phyloP scores from a whole-genome alignment of 2,797 vertebrate species.

The Lepilemur ruficaudatus region DNA sequence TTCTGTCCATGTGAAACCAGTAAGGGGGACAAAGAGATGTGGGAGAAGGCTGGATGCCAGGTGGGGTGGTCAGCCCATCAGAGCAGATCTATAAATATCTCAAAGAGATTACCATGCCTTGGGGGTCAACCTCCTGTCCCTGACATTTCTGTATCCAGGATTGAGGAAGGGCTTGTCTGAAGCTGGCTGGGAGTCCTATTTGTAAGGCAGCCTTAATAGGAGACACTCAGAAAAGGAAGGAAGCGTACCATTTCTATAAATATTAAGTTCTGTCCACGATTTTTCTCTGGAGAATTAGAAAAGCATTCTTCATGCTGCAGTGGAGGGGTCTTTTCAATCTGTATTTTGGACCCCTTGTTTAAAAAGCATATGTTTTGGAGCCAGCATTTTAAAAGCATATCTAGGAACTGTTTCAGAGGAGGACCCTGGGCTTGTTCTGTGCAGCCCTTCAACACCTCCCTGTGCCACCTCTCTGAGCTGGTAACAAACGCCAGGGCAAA shows the following conservation, averaged over 20 bases:
- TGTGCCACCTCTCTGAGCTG: neutral
- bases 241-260: neutral
- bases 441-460: neutral
- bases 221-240: neutral
- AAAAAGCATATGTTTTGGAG: neutral
- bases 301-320: neutral
- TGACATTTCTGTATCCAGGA: neutral
- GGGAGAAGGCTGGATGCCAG: neutral
- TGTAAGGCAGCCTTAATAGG: conserved; percentile 2
- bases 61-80: neutral
- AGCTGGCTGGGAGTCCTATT: neutral
- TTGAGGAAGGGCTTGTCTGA: neutral
- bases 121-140: neutral
- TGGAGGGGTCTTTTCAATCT: neutral
- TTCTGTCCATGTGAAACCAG: neutral
- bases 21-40: neutral
- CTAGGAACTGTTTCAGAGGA: neutral
- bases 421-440: neutral
- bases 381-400: neutral
- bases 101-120: neutral
- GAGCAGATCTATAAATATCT: neutral
- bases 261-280: neutral
- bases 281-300: neutral
- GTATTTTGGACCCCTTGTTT: neutral
- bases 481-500: neutral